Evolutionary conservation across 2,113 vertebrate species (phyloP).

Genomic region (Hemicordylus capensis): DNA sequence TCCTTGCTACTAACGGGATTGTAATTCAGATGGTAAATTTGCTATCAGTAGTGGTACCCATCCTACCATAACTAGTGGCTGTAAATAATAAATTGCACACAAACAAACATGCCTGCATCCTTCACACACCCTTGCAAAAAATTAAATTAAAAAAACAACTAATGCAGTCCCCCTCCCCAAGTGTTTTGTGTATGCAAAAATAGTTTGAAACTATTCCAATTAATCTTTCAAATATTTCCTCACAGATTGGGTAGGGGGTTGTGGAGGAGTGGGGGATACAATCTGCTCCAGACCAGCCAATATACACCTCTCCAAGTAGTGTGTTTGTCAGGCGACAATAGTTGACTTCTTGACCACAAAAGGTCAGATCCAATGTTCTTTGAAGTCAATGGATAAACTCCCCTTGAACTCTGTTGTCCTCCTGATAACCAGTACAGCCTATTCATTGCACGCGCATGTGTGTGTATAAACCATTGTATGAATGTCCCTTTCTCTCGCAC

Average conservation of each 20-base stretch:
- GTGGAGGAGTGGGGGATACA: background rate
- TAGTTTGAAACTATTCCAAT: slow-evolving; percentile 19
- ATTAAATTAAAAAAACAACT: too few relatives aligned
- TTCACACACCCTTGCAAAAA: background rate
- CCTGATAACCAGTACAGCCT: slow-evolving; percentile 31
- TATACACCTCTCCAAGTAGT: slow-evolving; percentile 43
- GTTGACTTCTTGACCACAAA: slow-evolving; percentile 41
- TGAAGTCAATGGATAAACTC: slow-evolving; percentile 43
- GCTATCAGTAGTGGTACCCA: background rate
- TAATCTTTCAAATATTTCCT: slow-evolving; percentile 6
- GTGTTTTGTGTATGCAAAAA: too few relatives aligned
- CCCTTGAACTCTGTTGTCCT: slow-evolving; percentile 39
- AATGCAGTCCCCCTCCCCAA: too few relatives aligned
- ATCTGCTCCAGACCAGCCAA: slow-evolving; percentile 38
- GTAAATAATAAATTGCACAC: background rate
- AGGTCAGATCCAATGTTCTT: slow-evolving; percentile 44
- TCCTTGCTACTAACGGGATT: background rate
- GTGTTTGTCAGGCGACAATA: slow-evolving; percentile 34
- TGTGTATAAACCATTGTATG: slow-evolving; percentile 30
- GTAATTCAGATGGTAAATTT: background rate
- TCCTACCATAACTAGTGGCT: background rate
- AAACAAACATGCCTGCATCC: background rate
- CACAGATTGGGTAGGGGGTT: background rate
- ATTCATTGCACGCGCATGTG: slow-evolving; percentile 33
- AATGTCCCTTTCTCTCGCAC: slow-evolving; percentile 5